Conservation (phyloP, 1,140 invertebrate genomes). For the Stenopsyche tienmushanensis region DNA sequence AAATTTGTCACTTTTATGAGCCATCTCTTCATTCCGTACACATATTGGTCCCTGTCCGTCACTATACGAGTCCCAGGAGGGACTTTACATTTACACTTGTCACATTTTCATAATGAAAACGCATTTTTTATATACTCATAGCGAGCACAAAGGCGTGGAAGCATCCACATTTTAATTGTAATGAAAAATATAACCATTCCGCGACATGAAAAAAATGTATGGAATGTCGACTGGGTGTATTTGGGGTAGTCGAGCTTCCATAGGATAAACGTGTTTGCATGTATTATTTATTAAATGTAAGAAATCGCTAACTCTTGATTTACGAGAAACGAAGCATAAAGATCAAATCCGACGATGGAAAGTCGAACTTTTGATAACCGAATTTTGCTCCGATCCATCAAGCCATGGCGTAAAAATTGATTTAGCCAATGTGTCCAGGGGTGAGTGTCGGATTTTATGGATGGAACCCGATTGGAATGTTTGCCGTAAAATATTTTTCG, state of each 20-base stretch:
- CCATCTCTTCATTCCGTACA: too few species aligned
- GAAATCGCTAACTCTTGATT: neutral
- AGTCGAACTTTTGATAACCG: neutral
- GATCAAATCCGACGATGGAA: too few species aligned
- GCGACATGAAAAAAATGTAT: neutral
- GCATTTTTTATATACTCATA: too few species aligned
- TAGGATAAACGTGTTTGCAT: neutral
- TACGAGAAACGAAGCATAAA: neutral
- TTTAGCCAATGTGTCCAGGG: constrained; percentile 2
- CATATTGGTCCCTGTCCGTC: too few species aligned
- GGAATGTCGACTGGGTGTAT: neutral
- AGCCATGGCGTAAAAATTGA: neutral
- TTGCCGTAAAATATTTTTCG: constrained; percentile 34
- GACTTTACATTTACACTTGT: too few species aligned
- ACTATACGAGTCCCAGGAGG: too few species aligned
- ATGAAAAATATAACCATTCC: too few species aligned
- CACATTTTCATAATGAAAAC: too few species aligned
- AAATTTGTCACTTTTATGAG: too few species aligned
- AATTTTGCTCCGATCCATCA: constrained; percentile 17
- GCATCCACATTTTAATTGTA: too few species aligned
- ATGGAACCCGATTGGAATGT: constrained; percentile 3
- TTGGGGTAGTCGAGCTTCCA: neutral
- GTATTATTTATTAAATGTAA: neutral
- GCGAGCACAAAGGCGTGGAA: too few species aligned
- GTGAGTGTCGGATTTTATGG: constrained; percentile 13